Evolutionary conservation across 2,888 invertebrate species (phyloP), one percentile per base, ranked within the genome.

Genomic region (Sarcophaga rosellei): DNA sequence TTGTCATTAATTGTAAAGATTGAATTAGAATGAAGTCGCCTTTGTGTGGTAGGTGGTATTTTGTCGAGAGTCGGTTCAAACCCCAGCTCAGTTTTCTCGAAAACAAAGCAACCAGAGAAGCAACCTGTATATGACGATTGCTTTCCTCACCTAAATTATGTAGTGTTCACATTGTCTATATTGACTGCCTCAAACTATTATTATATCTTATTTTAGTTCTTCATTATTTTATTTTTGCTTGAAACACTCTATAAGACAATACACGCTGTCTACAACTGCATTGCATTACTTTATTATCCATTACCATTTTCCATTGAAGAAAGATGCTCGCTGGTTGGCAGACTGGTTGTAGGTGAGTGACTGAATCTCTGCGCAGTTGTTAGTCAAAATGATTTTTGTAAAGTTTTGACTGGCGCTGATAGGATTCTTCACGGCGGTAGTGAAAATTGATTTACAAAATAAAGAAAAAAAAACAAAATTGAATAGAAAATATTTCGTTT

Each of bases 221-320:
- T 6, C 25, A 25, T 25, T 25, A 0, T 6, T 25, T 25, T 25
- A 25, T 25, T 25, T 6, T 5, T 25, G 15, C 6, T 12, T 45
- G 5, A 44, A 47, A 59, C 6, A 61, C 25, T 25, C 25, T 0
- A 25, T 25, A 77, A 66, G 72, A 82, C 61, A 82, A 65, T 72
- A 82, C 15, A 3, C 77, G 15, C 47, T 82, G 65, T 20, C 5
- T 61, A 20, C 82, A 77, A 61, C 72, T 77, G 77, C 82, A 77
- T 66, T 77, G 77, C 82, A 77, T 73, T 72, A 82, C 77, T 82
- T 59, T 53, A 82, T 82, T 77, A 77, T 77, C 77, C 72, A 53
- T 72, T 77, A 77, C 66, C 77, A 44, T 66, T n/a, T n/a, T n/a
- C n/a, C 35, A 61, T 61, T 23, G 23, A 15, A 21, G 8, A 6